Base-by-base conservation (phyloP, 2,113 vertebrate genomes). In the Scatophagus argus region DNA sequence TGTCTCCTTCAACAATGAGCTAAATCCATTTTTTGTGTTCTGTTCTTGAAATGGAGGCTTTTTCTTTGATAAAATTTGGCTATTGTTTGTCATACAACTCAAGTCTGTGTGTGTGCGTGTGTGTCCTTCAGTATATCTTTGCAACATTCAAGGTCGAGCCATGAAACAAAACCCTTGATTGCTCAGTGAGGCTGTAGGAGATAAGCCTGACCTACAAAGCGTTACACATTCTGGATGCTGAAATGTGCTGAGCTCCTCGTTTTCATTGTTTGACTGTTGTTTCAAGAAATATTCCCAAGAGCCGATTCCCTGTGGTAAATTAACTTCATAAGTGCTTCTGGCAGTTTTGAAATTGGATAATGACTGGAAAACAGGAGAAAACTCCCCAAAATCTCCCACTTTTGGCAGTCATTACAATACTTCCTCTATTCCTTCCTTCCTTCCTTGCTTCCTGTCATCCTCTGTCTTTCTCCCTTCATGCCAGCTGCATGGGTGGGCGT, bases 401-500 rank as follows among this genome's bases (percentile, higher is more conserved):
- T 43, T 60, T 61, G 29, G 74, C 51, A 25, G 41, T 51, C 23
- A 44, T 21, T 72, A 88, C 34, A 78, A 56, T 82, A 81, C 39
- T 66, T 84, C 54, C 25, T 77, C 31, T n/a, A 13, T 72, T 21
- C 41, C 39, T 29, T 21, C 25, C 14, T 13, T 25, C 0, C 13
- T 51, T 2, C 17, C 23, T 47, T 44, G 5, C 34, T 27, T 8
- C 51, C 31, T 63, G 34, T 6, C n/a, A n/a, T n/a, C 2, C 44
- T 67, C 39, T 71, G 23, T 74, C 51, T 62, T 25, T 39, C 55
- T 76, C 36, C 61, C 51, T 76, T 75, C 78, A 83, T 81, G 84
- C 44, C 85, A 68, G 82, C 79, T 86, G 77, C 77, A 80, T 74
- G 74, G 63, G 77, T 68, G 60, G 80, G 64, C 8, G 49, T 84